Evolutionary conservation across 2,888 invertebrate genomes (phyloP).

Genomic region (Oligia latruncula): DNA sequence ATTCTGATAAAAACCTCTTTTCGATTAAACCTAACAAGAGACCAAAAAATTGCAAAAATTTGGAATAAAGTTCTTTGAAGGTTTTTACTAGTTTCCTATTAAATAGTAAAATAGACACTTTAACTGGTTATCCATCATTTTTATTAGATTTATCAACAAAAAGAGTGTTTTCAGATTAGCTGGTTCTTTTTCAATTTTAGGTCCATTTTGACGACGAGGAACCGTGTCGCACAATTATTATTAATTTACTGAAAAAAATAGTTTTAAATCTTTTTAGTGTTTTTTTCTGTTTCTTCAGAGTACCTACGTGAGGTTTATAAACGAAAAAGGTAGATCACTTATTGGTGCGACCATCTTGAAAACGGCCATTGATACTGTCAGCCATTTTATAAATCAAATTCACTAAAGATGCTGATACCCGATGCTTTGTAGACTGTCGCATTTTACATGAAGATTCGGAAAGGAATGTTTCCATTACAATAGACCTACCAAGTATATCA

Average conservation of each 20-base stretch:
- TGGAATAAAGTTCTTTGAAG: background rate
- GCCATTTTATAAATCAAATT: background rate
- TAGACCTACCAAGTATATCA: background rate
- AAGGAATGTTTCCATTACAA: background rate
- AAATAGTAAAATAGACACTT: conserved; percentile 23
- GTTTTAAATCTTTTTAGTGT: background rate
- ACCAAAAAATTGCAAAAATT: conserved; percentile 39
- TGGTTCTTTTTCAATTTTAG: background rate
- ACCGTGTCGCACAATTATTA: background rate
- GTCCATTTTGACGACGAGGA: background rate
- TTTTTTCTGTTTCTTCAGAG: background rate
- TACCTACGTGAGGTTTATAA: background rate
- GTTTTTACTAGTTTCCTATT: conserved; percentile 39
- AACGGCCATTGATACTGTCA: background rate
- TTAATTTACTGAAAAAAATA: background rate
- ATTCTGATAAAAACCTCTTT: conserved; percentile 48
- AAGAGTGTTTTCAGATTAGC: background rate
- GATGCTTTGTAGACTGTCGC: background rate
- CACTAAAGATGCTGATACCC: background rate
- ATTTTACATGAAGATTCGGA: background rate
- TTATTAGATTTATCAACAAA: conserved; percentile 16
- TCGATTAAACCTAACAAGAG: conserved; percentile 50
- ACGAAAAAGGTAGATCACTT: background rate
- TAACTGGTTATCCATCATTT: conserved; percentile 24
- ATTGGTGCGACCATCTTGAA: background rate